These are phyloP conservation scores for Pollenia amentaria DNA, from an alignment of 2,888 invertebrate species.

Conservation along the genomic window DNA sequence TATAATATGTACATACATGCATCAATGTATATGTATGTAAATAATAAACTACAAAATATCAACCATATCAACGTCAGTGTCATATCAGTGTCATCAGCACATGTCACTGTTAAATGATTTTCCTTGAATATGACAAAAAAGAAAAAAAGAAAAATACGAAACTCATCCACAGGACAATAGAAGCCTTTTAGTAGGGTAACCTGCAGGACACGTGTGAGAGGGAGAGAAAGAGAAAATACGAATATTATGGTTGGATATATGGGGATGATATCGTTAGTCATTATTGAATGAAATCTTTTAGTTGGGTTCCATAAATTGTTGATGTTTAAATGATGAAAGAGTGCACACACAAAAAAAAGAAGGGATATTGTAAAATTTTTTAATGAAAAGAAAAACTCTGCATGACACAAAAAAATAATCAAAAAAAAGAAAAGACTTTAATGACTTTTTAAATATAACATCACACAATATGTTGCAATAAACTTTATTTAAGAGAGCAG, in stretches of 20 bases:
- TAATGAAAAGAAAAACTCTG: conserved; percentile 14
- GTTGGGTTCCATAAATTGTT: conserved; percentile 33
- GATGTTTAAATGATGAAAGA: conserved; percentile 44
- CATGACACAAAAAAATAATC: conserved; percentile 6
- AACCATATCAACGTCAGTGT: conserved; percentile 72
- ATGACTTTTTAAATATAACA: conserved; percentile 62
- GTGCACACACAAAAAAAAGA: background rate
- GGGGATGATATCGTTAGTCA: conserved; percentile 26
- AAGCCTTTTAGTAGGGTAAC: background rate
- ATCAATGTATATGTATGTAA: too few species aligned
- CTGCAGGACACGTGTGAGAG: background rate
- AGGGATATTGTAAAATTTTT: conserved; percentile 18
- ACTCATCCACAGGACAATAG: conserved; percentile 52
- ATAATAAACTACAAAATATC: conserved; percentile 31
- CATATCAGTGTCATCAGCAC: conserved; percentile 74
- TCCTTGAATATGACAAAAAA: conserved; percentile 50
- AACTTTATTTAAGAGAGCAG: background rate
- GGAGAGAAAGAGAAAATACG: background rate
- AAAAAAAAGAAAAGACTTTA: conserved; percentile 30
- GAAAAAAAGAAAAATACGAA: background rate
- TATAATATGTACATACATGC: background rate
- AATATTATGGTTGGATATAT: conserved; percentile 12
- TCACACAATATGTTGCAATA: conserved; percentile 42
- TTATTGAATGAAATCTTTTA: conserved; percentile 31
- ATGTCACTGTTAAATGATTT: conserved; percentile 73